Conservation (phyloP, 2,888 invertebrate species). For the Sceliomorpha sp. region DNA sequence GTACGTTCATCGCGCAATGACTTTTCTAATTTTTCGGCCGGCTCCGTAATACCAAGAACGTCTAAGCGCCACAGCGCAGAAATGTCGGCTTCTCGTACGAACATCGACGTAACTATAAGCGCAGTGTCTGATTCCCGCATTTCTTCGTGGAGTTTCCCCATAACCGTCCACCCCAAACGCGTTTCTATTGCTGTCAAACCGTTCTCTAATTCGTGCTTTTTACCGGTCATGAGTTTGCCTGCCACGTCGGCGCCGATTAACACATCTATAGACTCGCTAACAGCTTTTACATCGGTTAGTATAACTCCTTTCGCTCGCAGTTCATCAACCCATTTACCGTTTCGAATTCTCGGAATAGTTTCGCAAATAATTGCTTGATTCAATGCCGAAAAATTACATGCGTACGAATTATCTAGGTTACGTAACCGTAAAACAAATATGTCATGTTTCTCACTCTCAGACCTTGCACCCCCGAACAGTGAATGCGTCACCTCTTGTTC, state of each 20-base stretch:
- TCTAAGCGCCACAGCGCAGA: slow-evolving; percentile 65
- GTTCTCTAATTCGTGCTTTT: slow-evolving; percentile 41
- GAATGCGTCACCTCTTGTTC: slow-evolving; percentile 38
- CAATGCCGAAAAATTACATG: slow-evolving; percentile 51
- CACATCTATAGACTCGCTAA: slow-evolving; percentile 47
- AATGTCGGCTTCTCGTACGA: slow-evolving; percentile 43
- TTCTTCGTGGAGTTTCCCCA: slow-evolving; percentile 37
- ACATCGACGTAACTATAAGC: slow-evolving; percentile 20
- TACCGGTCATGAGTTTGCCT: slow-evolving; percentile 60
- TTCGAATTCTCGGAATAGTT: slow-evolving; percentile 27
- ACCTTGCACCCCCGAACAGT: slow-evolving; percentile 53
- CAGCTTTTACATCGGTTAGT: slow-evolving; percentile 6
- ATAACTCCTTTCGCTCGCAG: slow-evolving; percentile 27
- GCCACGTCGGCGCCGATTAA: slow-evolving; percentile 61
- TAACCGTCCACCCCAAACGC: slow-evolving; percentile 57
- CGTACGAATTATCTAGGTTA: slow-evolving; percentile 41
- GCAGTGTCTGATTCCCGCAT: slow-evolving; percentile 8
- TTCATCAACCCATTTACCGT: slow-evolving; percentile 43
- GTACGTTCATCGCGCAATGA: slow-evolving; percentile 35
- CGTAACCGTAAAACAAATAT: slow-evolving; percentile 39
- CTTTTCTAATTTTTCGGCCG: slow-evolving; percentile 46
- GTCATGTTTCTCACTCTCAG: slow-evolving; percentile 34
- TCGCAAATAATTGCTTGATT: slow-evolving; percentile 43
- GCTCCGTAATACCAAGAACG: slow-evolving; percentile 62
- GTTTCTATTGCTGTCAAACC: slow-evolving; percentile 60